Percentiles rank a stretch among this genome's conserved stretches.
These are phyloP conservation scores for Acipenser transmontanus DNA, from an alignment of 2,797 vertebrate species.

Conservation along the genomic window DNA sequence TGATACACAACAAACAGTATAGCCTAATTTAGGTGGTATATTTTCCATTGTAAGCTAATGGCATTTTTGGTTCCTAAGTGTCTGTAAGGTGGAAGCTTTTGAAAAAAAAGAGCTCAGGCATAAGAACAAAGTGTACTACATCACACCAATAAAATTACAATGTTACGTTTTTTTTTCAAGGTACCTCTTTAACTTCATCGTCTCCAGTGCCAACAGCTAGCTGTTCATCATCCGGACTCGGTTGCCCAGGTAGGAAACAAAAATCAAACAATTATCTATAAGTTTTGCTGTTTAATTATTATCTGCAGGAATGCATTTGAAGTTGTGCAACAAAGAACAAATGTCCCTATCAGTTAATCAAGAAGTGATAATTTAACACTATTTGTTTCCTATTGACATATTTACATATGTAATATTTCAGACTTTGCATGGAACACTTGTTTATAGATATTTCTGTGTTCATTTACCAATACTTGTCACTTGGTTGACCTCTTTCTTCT, in stretches of 20 bases:
- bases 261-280: not conserved
- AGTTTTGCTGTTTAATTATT: not conserved
- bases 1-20: too few relatives aligned
- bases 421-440: not conserved
- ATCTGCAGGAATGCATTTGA: not conserved
- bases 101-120: too few relatives aligned
- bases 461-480: too few relatives aligned
- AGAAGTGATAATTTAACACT: not conserved
- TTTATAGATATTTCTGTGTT: too few relatives aligned
- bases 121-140: too few relatives aligned
- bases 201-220: slow-evolving; percentile 53
- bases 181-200: slow-evolving; percentile 58
- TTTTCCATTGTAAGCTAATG: too few relatives aligned
- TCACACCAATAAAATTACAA: slow-evolving; percentile 8
- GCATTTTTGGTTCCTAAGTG: too few relatives aligned
- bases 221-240: slow-evolving; percentile 62
- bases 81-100: too few relatives aligned
- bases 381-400: too few relatives aligned
- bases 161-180: slow-evolving; percentile 45
- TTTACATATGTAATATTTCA: too few relatives aligned
- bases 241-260: slow-evolving; percentile 70
- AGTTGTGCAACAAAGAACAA: not conserved
- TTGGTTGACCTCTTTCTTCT: too few relatives aligned
- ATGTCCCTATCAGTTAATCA: not conserved
- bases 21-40: too few relatives aligned